Evolutionary conservation across 2,797 vertebrate genomes (phyloP).

Genomic region (Adelosebastes latens): DNA sequence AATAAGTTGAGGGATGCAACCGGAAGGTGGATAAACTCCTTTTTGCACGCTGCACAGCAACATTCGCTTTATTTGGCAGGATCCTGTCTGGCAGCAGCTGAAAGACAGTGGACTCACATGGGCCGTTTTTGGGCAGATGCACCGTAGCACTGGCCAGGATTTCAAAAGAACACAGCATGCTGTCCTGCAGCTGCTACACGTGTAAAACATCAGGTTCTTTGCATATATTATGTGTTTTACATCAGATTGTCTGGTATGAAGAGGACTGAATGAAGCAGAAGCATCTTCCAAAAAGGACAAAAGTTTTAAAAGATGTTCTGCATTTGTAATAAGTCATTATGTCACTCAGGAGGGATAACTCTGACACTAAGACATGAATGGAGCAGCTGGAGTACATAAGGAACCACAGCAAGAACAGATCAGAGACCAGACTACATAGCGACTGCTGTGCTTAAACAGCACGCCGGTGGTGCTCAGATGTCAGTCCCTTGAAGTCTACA

Average conservation of each 20-base stretch:
- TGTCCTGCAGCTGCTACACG: conserved; percentile 30
- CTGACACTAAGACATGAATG: neutral
- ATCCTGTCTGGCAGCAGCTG: conserved; percentile 48
- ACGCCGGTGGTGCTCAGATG: conserved; percentile 24
- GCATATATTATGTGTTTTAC: conserved; percentile 9
- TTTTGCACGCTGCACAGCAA: conserved; percentile 54
- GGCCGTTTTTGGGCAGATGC: conserved; percentile 36
- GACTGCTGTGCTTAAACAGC: conserved; percentile 7
- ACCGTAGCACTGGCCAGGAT: conserved; percentile 20
- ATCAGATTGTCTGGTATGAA: neutral
- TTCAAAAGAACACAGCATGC: conserved; percentile 33
- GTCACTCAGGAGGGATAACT: neutral
- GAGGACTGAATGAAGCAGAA: neutral
- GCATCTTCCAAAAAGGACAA: neutral
- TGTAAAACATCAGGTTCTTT: conserved; percentile 34
- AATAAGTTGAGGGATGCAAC: conserved; percentile 76
- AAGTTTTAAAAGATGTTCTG: neutral
- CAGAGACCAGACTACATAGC: conserved; percentile 14
- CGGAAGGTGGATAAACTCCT: conserved; percentile 75
- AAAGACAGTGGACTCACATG: conserved; percentile 35
- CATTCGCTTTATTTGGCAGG: conserved; percentile 51
- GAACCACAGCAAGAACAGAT: conserved; percentile 11
- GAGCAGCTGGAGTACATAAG: conserved; percentile 4
- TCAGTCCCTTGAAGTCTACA: conserved; percentile 48
- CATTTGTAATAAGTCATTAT: neutral